phyloP scores from a whole-genome alignment of 2,113 vertebrate genomes.

The Chloroceryle aenea region DNA sequence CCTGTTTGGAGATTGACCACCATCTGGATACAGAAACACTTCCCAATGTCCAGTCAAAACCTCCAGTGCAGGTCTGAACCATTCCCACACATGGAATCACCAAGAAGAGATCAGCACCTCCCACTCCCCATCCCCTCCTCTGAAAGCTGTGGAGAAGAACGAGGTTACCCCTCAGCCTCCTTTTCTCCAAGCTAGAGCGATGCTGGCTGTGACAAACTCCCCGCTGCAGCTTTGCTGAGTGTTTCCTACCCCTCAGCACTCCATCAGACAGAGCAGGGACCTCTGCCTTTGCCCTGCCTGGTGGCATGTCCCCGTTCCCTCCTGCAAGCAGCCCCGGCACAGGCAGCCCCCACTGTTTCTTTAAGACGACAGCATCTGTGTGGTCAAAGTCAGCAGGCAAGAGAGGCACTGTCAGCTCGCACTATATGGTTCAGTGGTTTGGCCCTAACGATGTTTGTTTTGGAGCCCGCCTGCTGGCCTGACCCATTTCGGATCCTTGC shows the following conservation, averaged over 20 bases:
- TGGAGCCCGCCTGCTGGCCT: conserved; percentile 51
- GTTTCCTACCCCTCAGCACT: neutral
- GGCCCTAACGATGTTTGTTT: conserved; percentile 52
- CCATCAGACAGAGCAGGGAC: fast-evolving
- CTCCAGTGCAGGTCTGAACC: neutral
- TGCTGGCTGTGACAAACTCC: fast-evolving
- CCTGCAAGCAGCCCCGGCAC: neutral
- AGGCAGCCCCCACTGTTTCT: neutral
- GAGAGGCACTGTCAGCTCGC: conserved; percentile 41
- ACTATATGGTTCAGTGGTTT: conserved; percentile 60
- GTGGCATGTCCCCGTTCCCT: neutral
- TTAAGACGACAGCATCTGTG: neutral
- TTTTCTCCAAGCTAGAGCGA: neutral
- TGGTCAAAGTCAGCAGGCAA: conserved; percentile 49
- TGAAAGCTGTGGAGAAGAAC: neutral
- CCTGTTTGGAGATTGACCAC: neutral
- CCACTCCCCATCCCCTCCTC: neutral
- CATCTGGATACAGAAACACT: neutral
- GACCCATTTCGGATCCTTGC: conserved; percentile 64
- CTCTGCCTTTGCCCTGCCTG: fast-evolving
- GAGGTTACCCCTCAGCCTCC: neutral
- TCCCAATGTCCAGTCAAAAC: neutral
- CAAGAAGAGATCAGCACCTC: neutral
- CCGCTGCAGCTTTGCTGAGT: fast-evolving
- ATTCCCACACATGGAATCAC: fast-evolving